Evolutionary conservation across 2,113 vertebrate species (phyloP).

Genomic region (Neoarius graeffei): DNA sequence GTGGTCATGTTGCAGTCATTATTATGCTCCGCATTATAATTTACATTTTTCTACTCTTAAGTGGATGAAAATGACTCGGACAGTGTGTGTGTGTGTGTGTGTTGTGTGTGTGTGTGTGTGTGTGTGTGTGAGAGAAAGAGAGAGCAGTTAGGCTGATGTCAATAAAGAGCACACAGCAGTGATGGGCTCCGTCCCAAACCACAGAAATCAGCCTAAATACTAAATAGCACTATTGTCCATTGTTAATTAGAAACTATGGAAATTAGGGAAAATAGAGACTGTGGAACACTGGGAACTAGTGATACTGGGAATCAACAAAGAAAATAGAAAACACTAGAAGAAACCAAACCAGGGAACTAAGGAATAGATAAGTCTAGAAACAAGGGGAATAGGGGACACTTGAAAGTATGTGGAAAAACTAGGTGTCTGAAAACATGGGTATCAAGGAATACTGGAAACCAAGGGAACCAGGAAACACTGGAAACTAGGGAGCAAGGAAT

Average conservation of each 20-base stretch:
- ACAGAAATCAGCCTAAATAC: not conserved
- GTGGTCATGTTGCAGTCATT: slow-evolving; percentile 10
- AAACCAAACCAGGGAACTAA: not conserved
- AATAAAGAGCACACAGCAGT: not conserved
- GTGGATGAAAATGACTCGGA: not conserved
- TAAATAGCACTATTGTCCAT: not conserved
- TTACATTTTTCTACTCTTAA: not conserved
- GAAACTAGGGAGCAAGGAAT: not conserved
- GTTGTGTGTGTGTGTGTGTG: slow-evolving; percentile 9
- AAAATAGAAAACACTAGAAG: not conserved
- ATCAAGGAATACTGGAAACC: not conserved
- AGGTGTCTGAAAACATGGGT: not conserved
- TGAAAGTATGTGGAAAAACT: not conserved
- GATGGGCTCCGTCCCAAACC: not conserved
- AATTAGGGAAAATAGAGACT: not conserved
- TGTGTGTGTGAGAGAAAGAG: not conserved
- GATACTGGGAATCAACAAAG: not conserved
- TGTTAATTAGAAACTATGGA: not conserved
- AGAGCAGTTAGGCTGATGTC: not conserved
- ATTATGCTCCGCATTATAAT: not conserved
- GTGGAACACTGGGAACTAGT: not conserved
- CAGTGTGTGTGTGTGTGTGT: slow-evolving; percentile 2
- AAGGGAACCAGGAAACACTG: no score
- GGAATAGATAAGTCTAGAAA: not conserved
- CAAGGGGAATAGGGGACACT: not conserved